phyloP scores from a whole-genome alignment of 1,140 invertebrate genomes.

The Habropoda laboriosa region DNA sequence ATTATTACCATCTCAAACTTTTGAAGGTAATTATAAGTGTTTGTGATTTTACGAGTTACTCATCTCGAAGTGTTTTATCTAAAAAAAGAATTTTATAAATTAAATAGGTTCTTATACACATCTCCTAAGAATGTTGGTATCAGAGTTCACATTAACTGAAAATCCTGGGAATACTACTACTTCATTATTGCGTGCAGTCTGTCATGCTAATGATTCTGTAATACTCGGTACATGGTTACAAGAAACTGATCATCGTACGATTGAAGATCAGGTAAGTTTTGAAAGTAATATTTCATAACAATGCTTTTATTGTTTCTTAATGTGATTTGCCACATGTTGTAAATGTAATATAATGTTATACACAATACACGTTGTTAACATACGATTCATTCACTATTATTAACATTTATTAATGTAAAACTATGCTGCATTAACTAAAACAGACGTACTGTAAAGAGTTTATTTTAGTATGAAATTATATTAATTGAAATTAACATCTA shows the following conservation, averaged over 20 bases:
- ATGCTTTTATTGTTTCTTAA: not conserved
- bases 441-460: constrained; percentile 25
- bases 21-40: constrained; percentile 86
- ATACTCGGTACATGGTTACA: constrained; percentile 94
- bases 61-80: not conserved
- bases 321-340: not conserved
- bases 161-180: constrained; percentile 97
- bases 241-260: constrained; percentile 97
- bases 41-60: not conserved
- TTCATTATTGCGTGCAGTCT: constrained; percentile 91
- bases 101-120: constrained; percentile 89
- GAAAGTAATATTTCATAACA: not conserved
- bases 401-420: constrained; percentile 28
- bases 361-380: not conserved
- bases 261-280: constrained; percentile 95
- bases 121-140: constrained; percentile 95
- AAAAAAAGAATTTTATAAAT: constrained; percentile 37
- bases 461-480: constrained; percentile 59
- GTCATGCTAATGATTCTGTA: constrained; percentile 95
- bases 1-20: constrained; percentile 90
- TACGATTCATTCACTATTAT: not conserved
- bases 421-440: constrained; percentile 4
- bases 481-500: constrained; percentile 53
- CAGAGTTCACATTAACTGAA: constrained; percentile 97
- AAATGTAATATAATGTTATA: not conserved